Evolutionary conservation across 1,140 invertebrate genomes (phyloP), one percentile per base, ranked within the genome.

Genomic region (Ceratina japonica): DNA sequence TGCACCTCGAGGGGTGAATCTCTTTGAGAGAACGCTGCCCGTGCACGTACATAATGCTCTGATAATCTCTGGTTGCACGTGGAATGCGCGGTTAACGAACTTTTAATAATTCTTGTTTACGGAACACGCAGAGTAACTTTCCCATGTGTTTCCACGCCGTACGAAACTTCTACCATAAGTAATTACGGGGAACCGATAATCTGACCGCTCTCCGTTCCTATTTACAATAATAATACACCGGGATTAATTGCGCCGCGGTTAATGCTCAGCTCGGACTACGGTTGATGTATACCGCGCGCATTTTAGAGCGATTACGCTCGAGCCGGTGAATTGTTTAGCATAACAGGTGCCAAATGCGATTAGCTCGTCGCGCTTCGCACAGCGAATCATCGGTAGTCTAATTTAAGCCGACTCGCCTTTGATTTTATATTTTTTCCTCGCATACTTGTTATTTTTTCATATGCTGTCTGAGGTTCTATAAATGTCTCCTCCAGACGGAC

Each of bases 81-180:
- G 80, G 51, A 68, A 83, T 59, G n/a, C 8, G 0, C 31, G 70
- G 81, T 70, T 52, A 82, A 73, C 52, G 65, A 82, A 81, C 81
- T 37, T 51, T 81, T 20, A 68, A 24, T 54, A 49, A 61, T 20
- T 12, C 70, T 68, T 83, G 80, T 83, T 83, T 83, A 83, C 82
- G 82, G 81, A 83, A 83, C 63, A 73, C 37, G 12, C 13, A 0
- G 44, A 18, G 2, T 27, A 22, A 64, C 27, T 72, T 78, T 78
- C 69, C 31, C 69, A 72, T 24, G 20, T 18, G 31, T 27, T 54
- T 49, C 12, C 12, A 44, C 12, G n/a, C 59, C 13, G 31, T 20
- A 24, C 18, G 59, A 72, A 78, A 78, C 68, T 72, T 63, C 49
- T 61, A 49, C 59, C 18, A 4, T 20, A 61, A 5, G 20, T 64